Evolutionary conservation across 2,113 vertebrate genomes (phyloP).

Genomic region (Nibea coibor): DNA sequence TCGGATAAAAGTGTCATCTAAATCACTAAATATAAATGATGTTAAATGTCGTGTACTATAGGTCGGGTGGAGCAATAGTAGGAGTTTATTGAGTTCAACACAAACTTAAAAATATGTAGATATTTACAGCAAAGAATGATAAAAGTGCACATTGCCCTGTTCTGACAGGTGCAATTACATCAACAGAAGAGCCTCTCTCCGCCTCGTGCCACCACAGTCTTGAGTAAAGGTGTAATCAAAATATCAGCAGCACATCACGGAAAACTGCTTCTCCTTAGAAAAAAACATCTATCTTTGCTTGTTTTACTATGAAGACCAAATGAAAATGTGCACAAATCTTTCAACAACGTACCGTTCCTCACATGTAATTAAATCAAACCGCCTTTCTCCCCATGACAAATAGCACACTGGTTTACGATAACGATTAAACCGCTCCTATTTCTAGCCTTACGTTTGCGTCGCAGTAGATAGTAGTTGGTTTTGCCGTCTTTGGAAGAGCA

Average conservation of each 20-base stretch:
- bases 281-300: too few species aligned
- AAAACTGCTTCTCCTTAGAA: not conserved
- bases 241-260: not conserved
- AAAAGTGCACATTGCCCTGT: not conserved
- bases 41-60: too few species aligned
- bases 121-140: not conserved
- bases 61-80: not conserved
- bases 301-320: not conserved
- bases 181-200: not conserved
- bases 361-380: not conserved
- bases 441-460: not conserved
- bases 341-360: not conserved
- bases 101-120: not conserved
- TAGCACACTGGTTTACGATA: not conserved
- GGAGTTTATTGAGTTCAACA: not conserved
- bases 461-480: not conserved
- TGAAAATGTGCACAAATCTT: not conserved
- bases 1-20: too few species aligned
- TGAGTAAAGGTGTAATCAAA: conserved; percentile 11
- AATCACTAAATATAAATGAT: too few species aligned
- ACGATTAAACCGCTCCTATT: not conserved
- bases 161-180: not conserved
- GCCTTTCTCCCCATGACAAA: not conserved
- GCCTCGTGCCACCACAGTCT: not conserved
- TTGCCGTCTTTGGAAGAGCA: not conserved